Conservation (phyloP, 2,797 vertebrate genomes). For the Lateolabrax maculatus region DNA sequence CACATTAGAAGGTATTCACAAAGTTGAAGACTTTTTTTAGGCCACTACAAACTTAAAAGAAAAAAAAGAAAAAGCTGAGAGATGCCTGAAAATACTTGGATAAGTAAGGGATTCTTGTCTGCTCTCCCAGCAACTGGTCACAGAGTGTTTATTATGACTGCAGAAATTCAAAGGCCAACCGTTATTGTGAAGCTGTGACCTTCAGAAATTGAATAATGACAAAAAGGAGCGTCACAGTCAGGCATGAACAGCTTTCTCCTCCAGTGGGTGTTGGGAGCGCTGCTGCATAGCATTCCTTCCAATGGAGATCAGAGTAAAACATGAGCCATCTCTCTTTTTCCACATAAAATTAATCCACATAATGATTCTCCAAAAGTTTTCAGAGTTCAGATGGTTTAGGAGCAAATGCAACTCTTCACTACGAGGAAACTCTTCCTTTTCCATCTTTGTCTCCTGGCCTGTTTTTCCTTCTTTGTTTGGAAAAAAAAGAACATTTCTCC, state of each 20-base stretch:
- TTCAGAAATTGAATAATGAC: slow-evolving; percentile 73
- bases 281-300: slow-evolving; percentile 58
- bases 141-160: slow-evolving; percentile 59
- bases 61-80: slow-evolving; percentile 4
- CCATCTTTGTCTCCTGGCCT: neutral
- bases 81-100: slow-evolving; percentile 3
- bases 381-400: neutral
- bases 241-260: slow-evolving; percentile 41
- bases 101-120: slow-evolving; percentile 52
- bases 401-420: neutral
- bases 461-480: neutral
- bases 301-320: slow-evolving; percentile 26
- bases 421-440: neutral
- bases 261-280: slow-evolving; percentile 63
- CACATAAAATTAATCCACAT: slow-evolving; percentile 1
- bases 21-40: neutral
- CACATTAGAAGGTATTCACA: neutral
- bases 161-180: slow-evolving; percentile 58
- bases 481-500: neutral
- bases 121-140: slow-evolving; percentile 62
- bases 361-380: neutral
- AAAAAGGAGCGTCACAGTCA: slow-evolving; percentile 60
- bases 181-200: slow-evolving; percentile 76
- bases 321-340: neutral
- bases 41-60: neutral